These are phyloP conservation scores for Platyscapa corneri DNA, from an alignment of 1,140 invertebrate species.

Conservation along the genomic window DNA sequence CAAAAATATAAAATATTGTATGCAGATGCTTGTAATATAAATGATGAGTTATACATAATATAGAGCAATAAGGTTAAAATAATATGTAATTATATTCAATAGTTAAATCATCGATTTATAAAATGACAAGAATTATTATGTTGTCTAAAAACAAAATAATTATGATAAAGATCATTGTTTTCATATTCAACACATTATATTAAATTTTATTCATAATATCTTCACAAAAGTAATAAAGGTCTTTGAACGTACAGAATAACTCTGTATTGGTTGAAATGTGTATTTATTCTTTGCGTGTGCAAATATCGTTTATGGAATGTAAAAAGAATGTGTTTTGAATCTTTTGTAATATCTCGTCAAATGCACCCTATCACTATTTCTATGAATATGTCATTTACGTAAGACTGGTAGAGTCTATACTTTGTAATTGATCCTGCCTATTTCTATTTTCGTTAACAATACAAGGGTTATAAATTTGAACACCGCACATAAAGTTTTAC, in stretches of 20 bases:
- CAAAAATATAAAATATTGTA: no score
- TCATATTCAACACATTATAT: background rate
- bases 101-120: no score
- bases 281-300: slow-evolving; percentile 23
- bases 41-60: no score
- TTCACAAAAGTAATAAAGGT: slow-evolving; percentile 12
- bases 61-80: no score
- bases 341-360: slow-evolving; percentile 37
- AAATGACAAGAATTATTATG: no score
- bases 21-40: no score
- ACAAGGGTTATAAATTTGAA: slow-evolving; percentile 12
- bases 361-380: slow-evolving; percentile 43
- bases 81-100: no score
- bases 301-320: slow-evolving; percentile 28
- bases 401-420: slow-evolving; percentile 18
- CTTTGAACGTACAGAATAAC: background rate
- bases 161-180: background rate
- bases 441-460: slow-evolving; percentile 12
- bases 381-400: slow-evolving; percentile 38
- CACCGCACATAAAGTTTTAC: background rate
- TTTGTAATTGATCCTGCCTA: slow-evolving; percentile 38
- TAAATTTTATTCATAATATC: background rate
- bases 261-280: slow-evolving; percentile 19
- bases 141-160: no score
- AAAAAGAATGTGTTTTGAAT: slow-evolving; percentile 19